phyloP scores from a whole-genome alignment of 2,113 vertebrate genomes.

The Larimichthys crocea region DNA sequence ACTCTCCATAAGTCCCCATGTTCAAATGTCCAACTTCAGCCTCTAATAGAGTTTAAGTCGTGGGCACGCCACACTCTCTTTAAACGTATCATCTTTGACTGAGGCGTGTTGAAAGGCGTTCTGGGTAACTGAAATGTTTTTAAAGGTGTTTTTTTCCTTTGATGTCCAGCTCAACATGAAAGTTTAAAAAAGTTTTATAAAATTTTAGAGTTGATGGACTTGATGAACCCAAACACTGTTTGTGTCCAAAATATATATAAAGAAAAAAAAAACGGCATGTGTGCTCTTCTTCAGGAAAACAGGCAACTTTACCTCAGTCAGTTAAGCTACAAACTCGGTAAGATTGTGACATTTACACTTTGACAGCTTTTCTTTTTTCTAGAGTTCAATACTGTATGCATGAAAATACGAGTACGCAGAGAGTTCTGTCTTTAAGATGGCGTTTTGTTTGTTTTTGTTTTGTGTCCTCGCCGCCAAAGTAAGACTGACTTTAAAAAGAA shows the following conservation, averaged over 20 bases:
- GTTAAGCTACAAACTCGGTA: constrained; percentile 58
- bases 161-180: neutral
- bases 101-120: neutral
- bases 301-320: constrained; percentile 78
- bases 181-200: neutral
- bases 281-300: constrained; percentile 75
- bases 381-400: constrained; percentile 61
- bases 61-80: too few relatives aligned
- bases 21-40: too few relatives aligned
- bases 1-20: too few relatives aligned
- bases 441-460: neutral
- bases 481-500: constrained; percentile 30
- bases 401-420: constrained; percentile 48
- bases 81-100: too few relatives aligned
- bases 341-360: constrained; percentile 62
- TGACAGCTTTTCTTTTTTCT: constrained; percentile 30
- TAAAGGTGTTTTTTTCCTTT: constrained; percentile 20
- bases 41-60: too few relatives aligned
- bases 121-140: constrained; percentile 2
- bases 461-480: constrained; percentile 53
- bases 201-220: neutral
- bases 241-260: constrained; percentile 22
- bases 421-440: constrained; percentile 48
- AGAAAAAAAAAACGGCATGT: constrained; percentile 21
- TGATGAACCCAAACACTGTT: constrained; percentile 36